Percentiles rank a stretch among this genome's conserved stretches.
These are phyloP conservation scores for Falco rusticolus DNA, from an alignment of 2,797 vertebrate genomes.

Conservation along the genomic window DNA sequence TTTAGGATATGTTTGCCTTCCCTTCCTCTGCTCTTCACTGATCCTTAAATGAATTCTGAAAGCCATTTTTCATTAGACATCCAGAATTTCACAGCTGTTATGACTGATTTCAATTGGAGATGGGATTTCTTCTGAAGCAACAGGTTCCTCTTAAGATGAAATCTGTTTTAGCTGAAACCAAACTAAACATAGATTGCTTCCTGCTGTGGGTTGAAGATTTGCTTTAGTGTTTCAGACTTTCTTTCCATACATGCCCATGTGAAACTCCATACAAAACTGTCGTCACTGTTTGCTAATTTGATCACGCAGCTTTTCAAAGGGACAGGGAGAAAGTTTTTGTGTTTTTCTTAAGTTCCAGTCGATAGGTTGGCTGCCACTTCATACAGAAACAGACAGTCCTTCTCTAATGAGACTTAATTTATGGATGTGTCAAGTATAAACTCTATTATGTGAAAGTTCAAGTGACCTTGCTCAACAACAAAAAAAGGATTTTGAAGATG, in stretches of 20 bases:
- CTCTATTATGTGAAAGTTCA: not conserved
- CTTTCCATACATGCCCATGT: not conserved
- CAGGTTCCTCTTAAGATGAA: not conserved
- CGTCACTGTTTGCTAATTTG: not conserved
- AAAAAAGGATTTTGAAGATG: not conserved
- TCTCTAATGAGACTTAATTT: not conserved
- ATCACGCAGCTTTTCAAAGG: not conserved
- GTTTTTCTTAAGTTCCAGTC: not conserved
- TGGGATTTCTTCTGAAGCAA: not conserved
- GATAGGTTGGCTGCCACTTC: not conserved
- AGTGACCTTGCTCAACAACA: not conserved
- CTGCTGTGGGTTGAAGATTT: not conserved
- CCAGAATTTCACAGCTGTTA: not conserved
- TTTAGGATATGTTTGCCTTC: not conserved
- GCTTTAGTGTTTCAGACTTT: not conserved
- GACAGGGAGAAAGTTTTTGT: not conserved
- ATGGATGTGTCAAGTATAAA: not conserved
- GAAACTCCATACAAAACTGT: not conserved
- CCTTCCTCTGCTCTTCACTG: not conserved
- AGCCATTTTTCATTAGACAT: not conserved
- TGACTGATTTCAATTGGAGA: not conserved
- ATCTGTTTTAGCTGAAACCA: not conserved
- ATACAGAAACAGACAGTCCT: not conserved
- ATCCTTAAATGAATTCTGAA: not conserved
- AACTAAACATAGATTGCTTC: not conserved